phyloP scores from a whole-genome alignment of 2,797 vertebrate genomes.

The Corythornis leucogaster region DNA sequence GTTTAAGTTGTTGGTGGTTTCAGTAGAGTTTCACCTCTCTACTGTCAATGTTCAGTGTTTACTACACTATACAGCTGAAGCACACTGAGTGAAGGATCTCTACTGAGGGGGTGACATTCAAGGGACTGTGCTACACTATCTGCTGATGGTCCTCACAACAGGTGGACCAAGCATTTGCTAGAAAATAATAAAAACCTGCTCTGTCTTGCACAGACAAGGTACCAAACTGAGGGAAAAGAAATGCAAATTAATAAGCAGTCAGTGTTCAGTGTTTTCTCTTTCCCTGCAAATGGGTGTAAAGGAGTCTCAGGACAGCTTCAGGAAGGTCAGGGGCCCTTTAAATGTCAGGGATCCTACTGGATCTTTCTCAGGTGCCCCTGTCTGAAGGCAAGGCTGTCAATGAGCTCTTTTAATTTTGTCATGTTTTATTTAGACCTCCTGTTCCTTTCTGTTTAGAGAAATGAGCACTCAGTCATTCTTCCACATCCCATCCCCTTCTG shows the following conservation, averaged over 20 bases:
- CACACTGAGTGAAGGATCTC: not conserved
- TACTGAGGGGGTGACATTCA: not conserved
- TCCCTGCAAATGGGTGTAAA: not conserved
- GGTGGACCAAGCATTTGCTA: not conserved
- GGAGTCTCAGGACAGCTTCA: not conserved
- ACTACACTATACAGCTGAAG: not conserved
- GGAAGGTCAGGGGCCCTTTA: not conserved
- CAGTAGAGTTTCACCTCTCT: not conserved
- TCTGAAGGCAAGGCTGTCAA: not conserved
- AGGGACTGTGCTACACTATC: not conserved
- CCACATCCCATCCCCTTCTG: not conserved
- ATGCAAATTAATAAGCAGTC: not conserved
- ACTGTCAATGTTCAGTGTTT: not conserved
- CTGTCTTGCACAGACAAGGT: not conserved
- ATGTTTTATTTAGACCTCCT: not conserved
- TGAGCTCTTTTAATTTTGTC: not conserved
- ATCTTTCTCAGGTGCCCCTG: not conserved
- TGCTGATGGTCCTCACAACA: not conserved
- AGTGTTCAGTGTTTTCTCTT: not conserved
- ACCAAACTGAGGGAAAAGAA: not conserved
- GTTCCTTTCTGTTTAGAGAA: not conserved
- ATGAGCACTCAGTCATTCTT: not conserved
- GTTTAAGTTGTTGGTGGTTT: not conserved
- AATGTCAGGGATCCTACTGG: not conserved
- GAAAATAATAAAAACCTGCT: not conserved